Conservation (phyloP, 2,113 vertebrate genomes). For the Sterrhoptilus dennistouni region DNA sequence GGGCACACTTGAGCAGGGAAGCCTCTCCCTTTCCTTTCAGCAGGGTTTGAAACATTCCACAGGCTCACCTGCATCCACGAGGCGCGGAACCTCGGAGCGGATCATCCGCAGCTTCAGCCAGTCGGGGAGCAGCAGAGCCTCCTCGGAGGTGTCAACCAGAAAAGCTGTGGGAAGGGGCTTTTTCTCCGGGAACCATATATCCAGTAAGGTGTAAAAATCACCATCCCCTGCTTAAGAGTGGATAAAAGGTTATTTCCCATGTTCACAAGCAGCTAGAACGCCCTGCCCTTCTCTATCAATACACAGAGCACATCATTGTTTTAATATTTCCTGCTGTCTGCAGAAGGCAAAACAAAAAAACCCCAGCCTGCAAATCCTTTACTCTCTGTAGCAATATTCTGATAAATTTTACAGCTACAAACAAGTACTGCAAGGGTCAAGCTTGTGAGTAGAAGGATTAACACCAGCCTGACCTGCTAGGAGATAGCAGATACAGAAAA, state of each 20-base stretch:
- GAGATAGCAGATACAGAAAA: neutral
- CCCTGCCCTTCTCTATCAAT: neutral
- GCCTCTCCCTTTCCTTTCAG: neutral
- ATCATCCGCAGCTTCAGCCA: constrained; percentile 99
- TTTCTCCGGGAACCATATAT: constrained; percentile 97
- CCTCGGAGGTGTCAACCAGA: constrained; percentile 95
- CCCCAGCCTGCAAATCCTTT: neutral
- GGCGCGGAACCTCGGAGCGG: constrained; percentile 90
- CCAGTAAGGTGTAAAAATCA: constrained; percentile 87
- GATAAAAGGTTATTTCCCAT: neutral
- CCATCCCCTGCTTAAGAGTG: constrained; percentile 76
- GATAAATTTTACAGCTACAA: neutral
- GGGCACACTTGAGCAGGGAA: neutral
- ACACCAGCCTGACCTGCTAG: neutral
- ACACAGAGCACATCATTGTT: neutral
- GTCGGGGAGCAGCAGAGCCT: constrained; percentile 92
- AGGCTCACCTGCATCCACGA: constrained; percentile 90
- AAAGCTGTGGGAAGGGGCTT: constrained; percentile 96
- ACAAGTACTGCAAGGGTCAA: neutral
- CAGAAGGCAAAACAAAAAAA: neutral
- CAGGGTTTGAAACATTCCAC: neutral
- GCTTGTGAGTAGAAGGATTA: neutral
- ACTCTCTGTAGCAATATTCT: neutral
- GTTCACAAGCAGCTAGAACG: neutral
- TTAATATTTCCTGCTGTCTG: neutral